These are phyloP conservation scores for Eupithecia centaureata DNA, from an alignment of 2,888 invertebrate genomes.

Conservation along the genomic window DNA sequence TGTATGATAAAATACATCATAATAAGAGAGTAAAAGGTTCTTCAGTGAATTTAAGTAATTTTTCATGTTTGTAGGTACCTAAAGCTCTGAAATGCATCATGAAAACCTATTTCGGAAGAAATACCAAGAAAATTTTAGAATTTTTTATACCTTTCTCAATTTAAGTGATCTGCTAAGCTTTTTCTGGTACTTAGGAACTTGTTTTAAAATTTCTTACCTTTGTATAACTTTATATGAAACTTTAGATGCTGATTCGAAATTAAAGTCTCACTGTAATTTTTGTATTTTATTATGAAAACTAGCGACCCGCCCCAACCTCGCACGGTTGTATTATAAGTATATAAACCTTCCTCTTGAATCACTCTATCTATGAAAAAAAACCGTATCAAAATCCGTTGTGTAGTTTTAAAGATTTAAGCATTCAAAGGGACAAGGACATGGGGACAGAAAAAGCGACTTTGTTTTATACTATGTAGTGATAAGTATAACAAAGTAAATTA, in stretches of 20 bases:
- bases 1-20: neutral
- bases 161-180: neutral
- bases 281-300: neutral
- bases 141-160: neutral
- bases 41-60: neutral
- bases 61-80: neutral
- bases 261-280: neutral
- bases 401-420: too few species aligned
- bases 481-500: too few species aligned
- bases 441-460: too few species aligned
- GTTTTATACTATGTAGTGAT: too few species aligned
- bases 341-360: too few species aligned
- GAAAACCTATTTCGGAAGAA: neutral
- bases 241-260: neutral
- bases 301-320: too few species aligned
- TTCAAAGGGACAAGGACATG: too few species aligned
- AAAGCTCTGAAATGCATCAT: neutral
- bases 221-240: neutral
- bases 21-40: neutral
- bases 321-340: too few species aligned
- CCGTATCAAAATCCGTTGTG: too few species aligned
- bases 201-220: neutral
- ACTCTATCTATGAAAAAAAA: too few species aligned
- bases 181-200: neutral
- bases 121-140: neutral